phyloP scores from a whole-genome alignment of 2,113 vertebrate species.

The Tympanuchus pallidicinctus region DNA sequence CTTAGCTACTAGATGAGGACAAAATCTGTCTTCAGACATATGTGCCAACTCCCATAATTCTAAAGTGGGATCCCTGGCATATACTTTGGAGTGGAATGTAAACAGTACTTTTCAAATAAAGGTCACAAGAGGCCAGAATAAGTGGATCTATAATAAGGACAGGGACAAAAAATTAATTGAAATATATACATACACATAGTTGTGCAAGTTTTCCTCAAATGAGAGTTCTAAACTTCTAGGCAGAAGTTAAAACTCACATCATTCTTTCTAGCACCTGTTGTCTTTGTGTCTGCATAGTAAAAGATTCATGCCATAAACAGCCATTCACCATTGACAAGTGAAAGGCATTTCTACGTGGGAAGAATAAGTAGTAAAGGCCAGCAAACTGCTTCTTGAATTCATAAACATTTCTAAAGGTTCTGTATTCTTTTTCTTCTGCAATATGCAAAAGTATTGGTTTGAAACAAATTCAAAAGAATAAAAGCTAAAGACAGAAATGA shows the following conservation, averaged over 20 bases:
- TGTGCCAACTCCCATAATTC: not conserved
- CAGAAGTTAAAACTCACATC: conserved; percentile 40
- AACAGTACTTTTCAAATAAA: not conserved
- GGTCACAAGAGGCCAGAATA: not conserved
- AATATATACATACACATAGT: not conserved
- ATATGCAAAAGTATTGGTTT: conserved; percentile 47
- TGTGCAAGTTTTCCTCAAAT: not conserved
- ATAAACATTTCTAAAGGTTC: conserved; percentile 56
- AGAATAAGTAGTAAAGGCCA: conserved; percentile 37
- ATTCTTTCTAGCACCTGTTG: conserved; percentile 63
- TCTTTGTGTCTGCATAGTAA: conserved; percentile 19
- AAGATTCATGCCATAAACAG: conserved; percentile 56
- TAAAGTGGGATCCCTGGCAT: not conserved
- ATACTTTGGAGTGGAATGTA: not conserved
- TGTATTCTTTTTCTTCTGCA: conserved; percentile 47
- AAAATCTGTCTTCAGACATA: conserved; percentile 9
- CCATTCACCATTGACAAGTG: conserved; percentile 26
- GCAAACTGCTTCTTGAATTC: conserved; percentile 60
- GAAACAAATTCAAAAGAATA: conserved; percentile 45
- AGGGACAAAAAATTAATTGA: not conserved
- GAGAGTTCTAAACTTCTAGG: conserved; percentile 44
- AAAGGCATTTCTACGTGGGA: conserved; percentile 46
- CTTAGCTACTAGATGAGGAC: not conserved
- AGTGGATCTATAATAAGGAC: not conserved
- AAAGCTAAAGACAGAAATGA: conserved; percentile 17